phyloP scores from a whole-genome alignment of 2,888 invertebrate genomes.

The Exephanes ischioxanthus region DNA sequence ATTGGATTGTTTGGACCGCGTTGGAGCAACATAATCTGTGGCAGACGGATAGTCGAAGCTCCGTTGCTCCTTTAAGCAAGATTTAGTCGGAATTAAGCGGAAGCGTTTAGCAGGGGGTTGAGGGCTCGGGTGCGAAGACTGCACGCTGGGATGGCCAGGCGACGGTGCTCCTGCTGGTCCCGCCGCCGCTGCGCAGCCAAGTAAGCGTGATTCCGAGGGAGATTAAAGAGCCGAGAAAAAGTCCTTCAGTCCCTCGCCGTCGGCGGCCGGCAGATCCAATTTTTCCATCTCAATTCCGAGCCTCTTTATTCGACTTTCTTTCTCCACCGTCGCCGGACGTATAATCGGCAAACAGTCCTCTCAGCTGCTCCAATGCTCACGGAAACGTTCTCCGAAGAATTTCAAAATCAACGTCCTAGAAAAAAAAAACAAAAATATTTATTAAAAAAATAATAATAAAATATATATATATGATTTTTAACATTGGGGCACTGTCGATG shows the following conservation, averaged over 20 bases:
- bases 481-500: too few relatives aligned
- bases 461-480: too few relatives aligned
- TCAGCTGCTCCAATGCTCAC: not conserved
- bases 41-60: conserved; percentile 5
- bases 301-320: conserved; percentile 48
- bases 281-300: conserved; percentile 61
- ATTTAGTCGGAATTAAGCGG: conserved; percentile 54
- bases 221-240: conserved; percentile 65
- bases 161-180: conserved; percentile 48
- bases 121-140: conserved; percentile 55
- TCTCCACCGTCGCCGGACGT: not conserved
- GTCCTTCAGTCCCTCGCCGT: conserved; percentile 51
- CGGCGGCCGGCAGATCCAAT: conserved; percentile 63
- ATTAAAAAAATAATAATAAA: too few relatives aligned
- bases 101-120: conserved; percentile 63
- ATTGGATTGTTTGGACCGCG: conserved; percentile 44
- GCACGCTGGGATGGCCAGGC: conserved; percentile 60
- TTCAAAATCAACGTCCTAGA: not conserved
- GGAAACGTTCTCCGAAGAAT: not conserved
- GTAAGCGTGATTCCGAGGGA: conserved; percentile 67
- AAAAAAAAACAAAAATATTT: not conserved
- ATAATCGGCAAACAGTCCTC: conserved; percentile 17
- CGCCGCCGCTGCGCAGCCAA: conserved; percentile 52
- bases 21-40: conserved; percentile 28
- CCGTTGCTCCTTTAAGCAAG: conserved; percentile 56